A percentile compares a stretch with the other conserved stretches of the same genome.
phyloP scores from a whole-genome alignment of 1,140 invertebrate species.

The Drosophila burlai region DNA sequence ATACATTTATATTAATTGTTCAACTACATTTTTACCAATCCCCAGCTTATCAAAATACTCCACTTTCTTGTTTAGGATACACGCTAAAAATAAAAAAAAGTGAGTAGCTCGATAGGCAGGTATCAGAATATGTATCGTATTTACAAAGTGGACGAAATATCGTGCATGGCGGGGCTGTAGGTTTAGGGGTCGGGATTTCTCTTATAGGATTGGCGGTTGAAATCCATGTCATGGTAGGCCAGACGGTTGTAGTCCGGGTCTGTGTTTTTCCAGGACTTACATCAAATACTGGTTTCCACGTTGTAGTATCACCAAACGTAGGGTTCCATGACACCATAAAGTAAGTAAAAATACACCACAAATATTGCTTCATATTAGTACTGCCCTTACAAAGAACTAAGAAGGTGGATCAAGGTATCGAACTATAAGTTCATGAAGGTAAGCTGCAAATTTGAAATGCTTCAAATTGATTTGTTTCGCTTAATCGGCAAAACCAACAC shows the following conservation, averaged over 20 bases:
- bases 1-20: neutral
- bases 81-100: neutral
- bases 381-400: neutral
- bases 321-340: neutral
- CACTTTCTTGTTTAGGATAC: neutral
- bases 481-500: neutral
- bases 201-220: neutral
- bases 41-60: neutral
- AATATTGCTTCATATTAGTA: neutral
- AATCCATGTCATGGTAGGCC: neutral
- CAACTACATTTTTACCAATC: neutral
- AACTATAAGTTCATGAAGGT: neutral
- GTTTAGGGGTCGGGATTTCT: neutral
- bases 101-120: too few species aligned
- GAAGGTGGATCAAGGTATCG: neutral
- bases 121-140: neutral
- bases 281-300: neutral
- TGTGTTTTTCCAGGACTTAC: neutral
- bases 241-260: neutral
- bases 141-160: neutral
- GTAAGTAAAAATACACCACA: neutral
- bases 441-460: neutral
- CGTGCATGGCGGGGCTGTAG: neutral
- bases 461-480: neutral
- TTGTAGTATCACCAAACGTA: neutral